Evolutionary conservation across 2,888 invertebrate genomes (phyloP), one percentile per base, ranked within the genome.

Genomic region (Beris morrisii): DNA sequence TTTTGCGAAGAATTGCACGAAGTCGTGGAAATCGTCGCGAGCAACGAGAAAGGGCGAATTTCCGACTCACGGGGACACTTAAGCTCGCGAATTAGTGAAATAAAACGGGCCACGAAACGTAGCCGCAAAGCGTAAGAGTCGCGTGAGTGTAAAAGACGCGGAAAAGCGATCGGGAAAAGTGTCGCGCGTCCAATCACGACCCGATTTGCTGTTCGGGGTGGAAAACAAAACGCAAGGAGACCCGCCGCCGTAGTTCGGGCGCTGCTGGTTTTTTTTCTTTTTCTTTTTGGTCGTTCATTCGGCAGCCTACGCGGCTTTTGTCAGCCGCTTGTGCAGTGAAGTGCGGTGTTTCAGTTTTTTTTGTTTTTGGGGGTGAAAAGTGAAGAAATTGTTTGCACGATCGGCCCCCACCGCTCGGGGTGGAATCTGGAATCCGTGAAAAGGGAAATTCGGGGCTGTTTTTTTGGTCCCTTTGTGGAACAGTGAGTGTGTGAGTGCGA

Each of bases 1-100:
- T 72, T 73, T 71, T 72, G 72, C 71, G 72, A 71, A 71, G 67
- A 69, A 52, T 50, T 52, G 50, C 52, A 61, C 61, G 43, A 61
- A 71, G 71, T 50, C 52, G 61, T 52, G 52, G 52, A 52, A 50
- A 61, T 61, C 61, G 50, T 61, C 61, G 61, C 61, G 50, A 61
- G 61, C 43, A 52, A 1, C 61, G 61, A 38, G 52, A 61, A 61
- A 61, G 43, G 61, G 52, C 50, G 50, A 61, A 61, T 50, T 61
- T 50, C 50, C 32, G 61, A 22, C 61, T 43, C 52, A 30, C 61
- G 64, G 54, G 31, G 13, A 53, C 45, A 45, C 30, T 52, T 54
- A 64, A 64, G 44, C 53, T 5, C 22, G 53, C 54, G 54, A 45
- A 54, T 44, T 54, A 28, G 45, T 54, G 15, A 61, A 32, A 38